A percentile compares a stretch with the other conserved stretches of the same genome.
These are phyloP conservation scores for Meloidogyne floridensis DNA, from an alignment of 1,140 invertebrate genomes.

Conservation along the genomic window DNA sequence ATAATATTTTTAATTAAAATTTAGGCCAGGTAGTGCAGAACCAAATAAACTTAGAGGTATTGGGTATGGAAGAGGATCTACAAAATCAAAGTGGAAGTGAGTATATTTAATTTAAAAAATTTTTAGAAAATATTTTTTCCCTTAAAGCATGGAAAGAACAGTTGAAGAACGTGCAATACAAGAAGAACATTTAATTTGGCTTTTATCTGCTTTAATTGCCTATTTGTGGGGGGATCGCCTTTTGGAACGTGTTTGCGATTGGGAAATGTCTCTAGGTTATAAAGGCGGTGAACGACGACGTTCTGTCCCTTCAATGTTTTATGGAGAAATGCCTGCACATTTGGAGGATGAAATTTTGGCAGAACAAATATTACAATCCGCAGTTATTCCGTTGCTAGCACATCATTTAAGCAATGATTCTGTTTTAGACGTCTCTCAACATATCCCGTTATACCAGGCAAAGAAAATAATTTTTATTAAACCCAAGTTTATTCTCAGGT, in stretches of 20 bases:
- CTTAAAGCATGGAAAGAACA: conserved; percentile 40
- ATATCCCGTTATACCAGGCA: conserved; percentile 64
- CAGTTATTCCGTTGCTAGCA: background rate
- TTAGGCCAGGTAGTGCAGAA: conserved; percentile 15
- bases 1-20: too few species aligned
- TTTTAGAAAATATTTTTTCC: conserved; percentile 67
- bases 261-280: conserved; percentile 27
- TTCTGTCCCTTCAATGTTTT: conserved; percentile 8
- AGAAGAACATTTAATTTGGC: conserved; percentile 65
- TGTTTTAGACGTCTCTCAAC: conserved; percentile 62
- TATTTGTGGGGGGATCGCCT: conserved; percentile 55
- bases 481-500: conserved; percentile 36
- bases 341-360: conserved; percentile 28
- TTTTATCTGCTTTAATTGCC: conserved; percentile 56
- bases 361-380: conserved; percentile 25
- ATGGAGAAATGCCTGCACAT: conserved; percentile 32
- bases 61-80: conserved; percentile 91
- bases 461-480: background rate
- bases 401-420: conserved; percentile 53
- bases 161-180: conserved; percentile 44
- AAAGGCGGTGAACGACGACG: conserved; percentile 31
- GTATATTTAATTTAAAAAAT: conserved; percentile 76
- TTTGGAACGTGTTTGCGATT: conserved; percentile 33
- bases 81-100: conserved; percentile 85
- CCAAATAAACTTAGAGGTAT: conserved; percentile 73